These are phyloP conservation scores for mouse (Mus musculus) DNA, from an alignment of 2,113 vertebrate species.

Conservation along the genomic window GRCm39 chr3:113091001-113091500, in stretches of 20 bases:
- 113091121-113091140: not conserved
- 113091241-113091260: not conserved
- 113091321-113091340: not conserved
- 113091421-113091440: constrained; percentile 96
- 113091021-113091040: no score
- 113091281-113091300: not conserved
- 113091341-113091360: constrained; percentile 89
- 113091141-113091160: not conserved
- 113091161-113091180: not conserved
- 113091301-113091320: not conserved
- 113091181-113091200: not conserved
- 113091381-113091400: constrained; percentile 93
- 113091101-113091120: not conserved
- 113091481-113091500: not conserved
- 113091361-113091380: constrained; percentile 89
- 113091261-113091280: not conserved
- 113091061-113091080: not conserved
- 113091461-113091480: constrained; percentile 97
- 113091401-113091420: constrained; percentile 94
- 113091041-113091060: no score
- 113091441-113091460: constrained; percentile 92
- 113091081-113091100: not conserved
- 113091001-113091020: no score
- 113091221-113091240: not conserved
- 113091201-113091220: not conserved